These are phyloP conservation scores for Dryococelus australis DNA, from an alignment of 2,888 invertebrate species.

Conservation along the genomic window DNA sequence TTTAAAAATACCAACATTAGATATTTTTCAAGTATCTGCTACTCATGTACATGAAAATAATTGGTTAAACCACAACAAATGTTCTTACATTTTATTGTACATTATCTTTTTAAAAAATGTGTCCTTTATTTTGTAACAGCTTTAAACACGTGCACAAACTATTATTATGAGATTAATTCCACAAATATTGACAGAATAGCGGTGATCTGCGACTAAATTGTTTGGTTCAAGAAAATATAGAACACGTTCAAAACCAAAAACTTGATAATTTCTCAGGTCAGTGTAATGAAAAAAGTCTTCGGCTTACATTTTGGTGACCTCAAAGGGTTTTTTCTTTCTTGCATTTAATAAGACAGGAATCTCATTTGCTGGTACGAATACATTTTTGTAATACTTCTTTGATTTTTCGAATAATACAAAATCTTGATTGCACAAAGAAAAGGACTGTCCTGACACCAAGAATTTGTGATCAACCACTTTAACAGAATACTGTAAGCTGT, in stretches of 20 bases:
- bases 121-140: no score
- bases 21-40: no score
- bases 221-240: no score
- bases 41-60: no score
- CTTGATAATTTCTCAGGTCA: background rate
- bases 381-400: background rate
- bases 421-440: background rate
- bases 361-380: background rate
- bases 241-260: background rate
- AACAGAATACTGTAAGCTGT: background rate
- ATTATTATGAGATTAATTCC: no score
- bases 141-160: no score
- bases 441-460: background rate
- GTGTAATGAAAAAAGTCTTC: background rate
- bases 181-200: no score
- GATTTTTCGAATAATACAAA: background rate
- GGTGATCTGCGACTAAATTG: no score
- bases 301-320: background rate
- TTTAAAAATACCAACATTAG: no score
- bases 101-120: no score
- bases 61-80: no score
- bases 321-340: conserved; percentile 13
- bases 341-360: background rate
- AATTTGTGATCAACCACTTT: background rate
- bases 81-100: no score